These are phyloP conservation scores for Acanthochromis polyacanthus DNA, from an alignment of 2,113 vertebrate genomes.

Conservation along the genomic window DNA sequence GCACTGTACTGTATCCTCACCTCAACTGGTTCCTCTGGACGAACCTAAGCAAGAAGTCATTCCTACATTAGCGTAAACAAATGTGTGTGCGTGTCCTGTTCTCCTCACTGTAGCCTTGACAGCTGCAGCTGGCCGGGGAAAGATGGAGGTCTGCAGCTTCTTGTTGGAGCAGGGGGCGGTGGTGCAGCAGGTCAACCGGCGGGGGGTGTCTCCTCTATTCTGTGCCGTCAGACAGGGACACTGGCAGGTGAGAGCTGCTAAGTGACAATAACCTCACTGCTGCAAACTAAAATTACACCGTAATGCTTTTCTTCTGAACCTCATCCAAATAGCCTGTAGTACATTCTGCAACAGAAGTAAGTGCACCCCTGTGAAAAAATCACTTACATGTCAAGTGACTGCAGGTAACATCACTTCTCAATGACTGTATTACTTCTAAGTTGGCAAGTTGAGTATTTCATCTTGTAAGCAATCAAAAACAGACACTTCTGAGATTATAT, in stretches of 20 bases:
- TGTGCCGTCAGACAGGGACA: slow-evolving; percentile 96
- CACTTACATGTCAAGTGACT: too few species aligned
- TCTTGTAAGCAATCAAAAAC: too few species aligned
- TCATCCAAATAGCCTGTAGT: too few species aligned
- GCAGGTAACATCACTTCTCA: too few species aligned
- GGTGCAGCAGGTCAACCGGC: slow-evolving; percentile 89
- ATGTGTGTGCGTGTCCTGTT: slow-evolving; percentile 14
- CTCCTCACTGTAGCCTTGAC: slow-evolving; percentile 88
- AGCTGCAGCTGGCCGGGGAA: slow-evolving; percentile 93
- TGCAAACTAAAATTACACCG: slow-evolving; percentile 1
- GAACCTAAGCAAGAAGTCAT: background rate
- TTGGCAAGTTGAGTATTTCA: too few species aligned
- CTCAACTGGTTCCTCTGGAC: background rate
- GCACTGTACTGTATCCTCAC: background rate
- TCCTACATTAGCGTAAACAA: background rate
- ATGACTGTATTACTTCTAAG: too few species aligned
- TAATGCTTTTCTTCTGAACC: background rate
- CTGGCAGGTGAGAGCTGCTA: slow-evolving; percentile 89
- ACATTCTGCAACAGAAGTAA: too few species aligned
- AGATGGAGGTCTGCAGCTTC: slow-evolving; percentile 90
- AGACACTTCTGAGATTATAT: too few species aligned
- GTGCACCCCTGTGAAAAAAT: too few species aligned
- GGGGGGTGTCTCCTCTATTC: slow-evolving; percentile 90
- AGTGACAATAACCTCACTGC: slow-evolving; percentile 7
- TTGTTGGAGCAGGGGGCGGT: slow-evolving; percentile 88